These are phyloP conservation scores for Epinephelus cyanopodus DNA, from an alignment of 2,113 vertebrate species.

Conservation along the genomic window DNA sequence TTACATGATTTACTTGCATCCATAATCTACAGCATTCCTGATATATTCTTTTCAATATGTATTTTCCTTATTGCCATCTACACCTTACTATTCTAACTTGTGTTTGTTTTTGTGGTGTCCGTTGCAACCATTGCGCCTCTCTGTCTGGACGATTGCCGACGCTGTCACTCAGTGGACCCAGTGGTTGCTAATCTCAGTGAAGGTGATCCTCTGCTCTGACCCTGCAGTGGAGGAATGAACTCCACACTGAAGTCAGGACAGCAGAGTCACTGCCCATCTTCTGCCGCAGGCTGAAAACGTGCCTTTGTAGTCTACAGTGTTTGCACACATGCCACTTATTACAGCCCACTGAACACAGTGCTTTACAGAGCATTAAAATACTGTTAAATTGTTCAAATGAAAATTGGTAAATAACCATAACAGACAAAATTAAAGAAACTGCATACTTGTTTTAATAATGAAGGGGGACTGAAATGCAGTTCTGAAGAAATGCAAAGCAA, in stretches of 20 bases:
- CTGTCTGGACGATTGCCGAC: neutral
- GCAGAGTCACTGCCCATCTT: neutral
- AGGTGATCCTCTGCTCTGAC: constrained; percentile 10
- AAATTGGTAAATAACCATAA: neutral
- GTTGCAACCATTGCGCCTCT: neutral
- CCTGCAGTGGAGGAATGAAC: neutral
- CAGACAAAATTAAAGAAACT: neutral
- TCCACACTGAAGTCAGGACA: neutral
- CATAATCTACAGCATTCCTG: neutral
- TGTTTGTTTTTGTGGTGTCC: neutral
- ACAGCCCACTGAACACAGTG: neutral
- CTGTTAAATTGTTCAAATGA: neutral
- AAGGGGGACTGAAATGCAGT: neutral
- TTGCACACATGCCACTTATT: neutral
- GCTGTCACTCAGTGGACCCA: neutral
- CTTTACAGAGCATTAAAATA: neutral
- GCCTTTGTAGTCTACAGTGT: neutral
- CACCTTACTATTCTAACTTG: neutral
- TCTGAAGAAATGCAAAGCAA: no score
- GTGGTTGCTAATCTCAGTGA: constrained; percentile 20
- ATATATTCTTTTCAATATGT: neutral
- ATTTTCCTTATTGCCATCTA: neutral
- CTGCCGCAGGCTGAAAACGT: neutral
- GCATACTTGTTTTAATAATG: neutral
- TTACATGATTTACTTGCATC: neutral